Conservation (phyloP, 2,113 vertebrate species). For the Eptatretus burgeri region DNA sequence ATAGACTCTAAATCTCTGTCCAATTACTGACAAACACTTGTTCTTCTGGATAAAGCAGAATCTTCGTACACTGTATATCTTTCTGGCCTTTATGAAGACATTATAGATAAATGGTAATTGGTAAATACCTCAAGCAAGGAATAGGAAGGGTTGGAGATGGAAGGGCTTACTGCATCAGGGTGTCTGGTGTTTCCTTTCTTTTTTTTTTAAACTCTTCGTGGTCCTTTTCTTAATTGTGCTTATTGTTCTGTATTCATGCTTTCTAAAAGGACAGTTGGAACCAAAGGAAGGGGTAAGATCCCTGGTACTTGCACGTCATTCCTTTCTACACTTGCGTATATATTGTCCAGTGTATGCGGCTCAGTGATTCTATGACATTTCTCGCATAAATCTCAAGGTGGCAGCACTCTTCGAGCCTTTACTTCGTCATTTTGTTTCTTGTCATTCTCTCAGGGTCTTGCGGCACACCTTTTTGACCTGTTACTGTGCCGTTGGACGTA, state of each 20-base stretch:
- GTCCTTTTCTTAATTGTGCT: constrained; percentile 13
- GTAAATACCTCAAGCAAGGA: background rate
- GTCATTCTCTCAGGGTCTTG: constrained; percentile 27
- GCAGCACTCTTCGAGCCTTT: constrained; percentile 15
- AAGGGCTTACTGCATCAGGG: no score
- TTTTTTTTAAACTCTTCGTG: background rate
- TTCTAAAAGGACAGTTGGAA: constrained; percentile 69
- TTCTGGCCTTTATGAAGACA: no score
- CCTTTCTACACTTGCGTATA: constrained; percentile 14
- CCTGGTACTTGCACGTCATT: background rate
- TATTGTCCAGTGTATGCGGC: constrained; percentile 12
- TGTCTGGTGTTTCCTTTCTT: background rate
- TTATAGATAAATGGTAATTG: background rate
- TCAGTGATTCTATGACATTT: constrained; percentile 11
- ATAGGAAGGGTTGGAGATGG: background rate
- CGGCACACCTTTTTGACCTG: constrained; percentile 39
- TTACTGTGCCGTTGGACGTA: constrained; percentile 48
- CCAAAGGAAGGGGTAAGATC: constrained; percentile 52
- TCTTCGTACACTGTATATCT: no score
- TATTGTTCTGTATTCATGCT: constrained; percentile 18
- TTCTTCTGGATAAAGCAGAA: no score
- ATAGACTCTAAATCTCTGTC: no score
- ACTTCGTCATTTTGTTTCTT: background rate
- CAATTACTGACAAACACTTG: no score
- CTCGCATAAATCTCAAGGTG: constrained; percentile 13